Base-by-base conservation (phyloP, 2,113 vertebrate genomes). In the Varanus komodoensis region DNA sequence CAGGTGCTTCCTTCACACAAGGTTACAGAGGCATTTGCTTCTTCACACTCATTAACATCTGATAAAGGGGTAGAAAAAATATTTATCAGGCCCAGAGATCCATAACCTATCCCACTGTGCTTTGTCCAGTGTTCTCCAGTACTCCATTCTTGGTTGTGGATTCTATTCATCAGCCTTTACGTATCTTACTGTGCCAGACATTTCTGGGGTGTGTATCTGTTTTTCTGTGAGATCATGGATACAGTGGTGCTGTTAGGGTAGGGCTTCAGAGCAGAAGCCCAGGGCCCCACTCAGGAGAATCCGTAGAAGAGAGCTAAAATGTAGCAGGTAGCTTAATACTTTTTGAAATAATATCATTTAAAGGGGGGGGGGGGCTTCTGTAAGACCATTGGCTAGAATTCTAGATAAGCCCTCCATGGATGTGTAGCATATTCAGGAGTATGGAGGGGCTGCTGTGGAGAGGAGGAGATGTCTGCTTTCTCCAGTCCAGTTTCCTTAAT, bases 11-110 rank as follows among this genome's bases (percentile, higher is more conserved):
- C 98, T 92, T 90, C 96, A 93, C 99, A 99, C 93, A 99, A 96
- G 3, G 97, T 97, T 61, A 97, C 97, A n/a, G 97, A 97, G 96
- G 96, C 96, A 21, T 97, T 94, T 96, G 98, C 97, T 96, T 98
- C 98, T 57, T 99, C 97, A 8, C 99, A 99, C 91, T 99, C 98
- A 2, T 99, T 98, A 93, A 99, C 98, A 94, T 99, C 99, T 99
- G 96, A 67, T 93, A 92, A 87, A 86, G 38, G 61, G 82, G 87
- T 87, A 14, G n/a, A 89, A 93, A 32, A 34, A 80, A 7, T 48
- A 52, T 0, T 38, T 19, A 52, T 89, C n/a, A 69, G 64, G 23
- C 17, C 9, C 73, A 57, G 11, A 17, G 25, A 15, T 48, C 54
- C 48, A 79, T 21, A 71, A 38, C 27, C 4, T 78, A 9, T 52